Conservation (phyloP, 2,113 vertebrate genomes). For the Tautogolabrus adspersus region DNA sequence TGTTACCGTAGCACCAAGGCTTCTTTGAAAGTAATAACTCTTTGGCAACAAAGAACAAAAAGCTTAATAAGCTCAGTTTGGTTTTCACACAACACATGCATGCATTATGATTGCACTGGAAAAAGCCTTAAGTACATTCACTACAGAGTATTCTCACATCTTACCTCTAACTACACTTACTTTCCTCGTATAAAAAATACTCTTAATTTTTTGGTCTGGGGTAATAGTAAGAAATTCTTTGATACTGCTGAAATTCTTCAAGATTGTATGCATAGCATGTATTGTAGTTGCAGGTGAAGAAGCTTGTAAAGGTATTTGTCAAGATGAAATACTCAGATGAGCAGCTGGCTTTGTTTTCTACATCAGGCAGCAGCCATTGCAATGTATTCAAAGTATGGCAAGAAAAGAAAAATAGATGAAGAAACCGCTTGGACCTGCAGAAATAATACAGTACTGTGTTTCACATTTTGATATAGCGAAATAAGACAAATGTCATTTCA, state of each 20-base stretch:
- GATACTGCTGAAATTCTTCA: slow-evolving; percentile 8
- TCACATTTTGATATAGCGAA: slow-evolving; percentile 69
- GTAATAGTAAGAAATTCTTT: slow-evolving; percentile 4
- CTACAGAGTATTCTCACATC: slow-evolving; percentile 8
- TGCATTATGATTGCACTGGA: not conserved
- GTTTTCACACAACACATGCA: slow-evolving; percentile 15
- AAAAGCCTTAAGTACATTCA: slow-evolving; percentile 31
- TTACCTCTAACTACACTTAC: not conserved
- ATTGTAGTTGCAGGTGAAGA: not conserved
- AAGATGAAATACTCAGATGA: not conserved
- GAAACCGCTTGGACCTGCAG: slow-evolving; percentile 19
- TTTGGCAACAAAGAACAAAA: slow-evolving; percentile 50
- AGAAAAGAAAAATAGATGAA: not conserved
- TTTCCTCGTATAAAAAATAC: slow-evolving; percentile 6
- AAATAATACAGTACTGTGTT: slow-evolving; percentile 61
- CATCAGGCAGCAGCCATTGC: not conserved
- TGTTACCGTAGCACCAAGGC: slow-evolving; percentile 7
- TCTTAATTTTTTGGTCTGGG: slow-evolving; percentile 23
- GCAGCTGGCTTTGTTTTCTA: slow-evolving; percentile 1
- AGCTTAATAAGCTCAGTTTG: slow-evolving; percentile 17
- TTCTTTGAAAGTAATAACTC: slow-evolving; percentile 20
- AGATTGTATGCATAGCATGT: slow-evolving; percentile 7
- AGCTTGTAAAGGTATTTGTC: slow-evolving; percentile 10
- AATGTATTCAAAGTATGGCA: slow-evolving; percentile 8
- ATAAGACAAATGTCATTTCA: slow-evolving; percentile 37